A percentile compares a stretch with the other conserved stretches of the same genome.
These are phyloP conservation scores for Drymonia ruficornis DNA, from an alignment of 2,888 invertebrate species.

Conservation along the genomic window DNA sequence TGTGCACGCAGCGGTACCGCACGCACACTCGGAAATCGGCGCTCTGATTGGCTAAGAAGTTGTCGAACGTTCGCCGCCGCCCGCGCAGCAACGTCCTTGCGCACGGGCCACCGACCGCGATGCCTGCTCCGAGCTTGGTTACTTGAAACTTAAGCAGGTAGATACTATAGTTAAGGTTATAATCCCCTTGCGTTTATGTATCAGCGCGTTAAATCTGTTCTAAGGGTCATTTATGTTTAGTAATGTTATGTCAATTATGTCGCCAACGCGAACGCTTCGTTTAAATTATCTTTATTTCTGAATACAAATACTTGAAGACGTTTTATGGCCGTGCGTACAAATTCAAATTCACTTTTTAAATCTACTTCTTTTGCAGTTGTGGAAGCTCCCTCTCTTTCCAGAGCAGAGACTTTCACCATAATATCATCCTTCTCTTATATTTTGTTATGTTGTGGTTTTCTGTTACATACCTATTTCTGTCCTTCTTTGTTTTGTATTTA, in stretches of 20 bases:
- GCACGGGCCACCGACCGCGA: conserved; percentile 74
- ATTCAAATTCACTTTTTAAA: too few relatives aligned
- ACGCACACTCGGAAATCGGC: conserved; percentile 38
- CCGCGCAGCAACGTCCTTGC: conserved; percentile 84
- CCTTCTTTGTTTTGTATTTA: too few relatives aligned
- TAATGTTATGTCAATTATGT: neutral
- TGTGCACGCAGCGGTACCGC: conserved; percentile 41
- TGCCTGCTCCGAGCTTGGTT: conserved; percentile 47
- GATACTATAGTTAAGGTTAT: conserved; percentile 19
- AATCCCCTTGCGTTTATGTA: conserved; percentile 8
- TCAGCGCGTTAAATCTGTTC: neutral
- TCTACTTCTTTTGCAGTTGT: too few relatives aligned
- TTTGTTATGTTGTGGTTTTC: too few relatives aligned
- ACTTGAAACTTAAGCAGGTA: conserved; percentile 46
- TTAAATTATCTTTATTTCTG: neutral
- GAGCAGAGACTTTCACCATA: too few relatives aligned
- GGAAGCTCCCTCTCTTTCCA: too few relatives aligned
- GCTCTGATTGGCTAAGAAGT: conserved; percentile 59
- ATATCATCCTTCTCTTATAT: too few relatives aligned
- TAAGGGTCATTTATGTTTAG: neutral
- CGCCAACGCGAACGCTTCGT: neutral
- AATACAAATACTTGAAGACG: too few relatives aligned
- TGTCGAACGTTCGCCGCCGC: conserved; percentile 65
- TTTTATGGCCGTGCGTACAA: too few relatives aligned
- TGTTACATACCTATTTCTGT: too few relatives aligned